Evolutionary conservation across 2,888 invertebrate genomes (phyloP), one percentile per base, ranked within the genome.

Genomic region (Synergus japonicus): DNA sequence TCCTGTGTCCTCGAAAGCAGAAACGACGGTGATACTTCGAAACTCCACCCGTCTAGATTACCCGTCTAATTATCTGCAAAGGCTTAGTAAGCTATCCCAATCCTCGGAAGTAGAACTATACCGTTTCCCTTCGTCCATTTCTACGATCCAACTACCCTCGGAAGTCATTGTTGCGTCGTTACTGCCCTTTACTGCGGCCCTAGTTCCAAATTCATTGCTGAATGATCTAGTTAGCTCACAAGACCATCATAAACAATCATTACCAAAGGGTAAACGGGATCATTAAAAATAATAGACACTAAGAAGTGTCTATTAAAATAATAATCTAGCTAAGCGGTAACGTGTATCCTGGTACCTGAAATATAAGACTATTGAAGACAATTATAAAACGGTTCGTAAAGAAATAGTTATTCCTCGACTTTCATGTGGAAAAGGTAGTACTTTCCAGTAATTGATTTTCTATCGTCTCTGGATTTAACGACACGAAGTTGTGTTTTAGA

Each of bases 121-220:
- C 82, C 87, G 86, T 85, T 83, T 78, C 78, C 81, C 81, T 81
- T 69, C 87, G 82, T 84, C 84, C 84, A 86, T 85, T 86, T 87
- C 78, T 82, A 86, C 86, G 82, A 83, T 82, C 81, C 87, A 83
- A 85, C 86, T 85, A 86, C 86, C 84, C 81, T 83, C 83, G 85
- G 84, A 89, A 89, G 88, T 90, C 90, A 91, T 91, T 91, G 90
- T 91, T 91, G 91, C 89, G 86, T 90, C 91, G 89, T 92, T 91
- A 91, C 88, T 87, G 88, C 88, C 89, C 89, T 90, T 89, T 88
- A 87, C 87, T 86, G 85, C 85, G 78, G 76, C 77, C 82, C 78
- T 78, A 54, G 79, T 22, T 22, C 22, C 22, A 60, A 60, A 22
- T 22, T 60, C 60, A 60, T 22, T 12, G 22, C 60, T 22, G 22